phyloP scores from a whole-genome alignment of 2,888 invertebrate genomes.

The Tryphoninae sp. region DNA sequence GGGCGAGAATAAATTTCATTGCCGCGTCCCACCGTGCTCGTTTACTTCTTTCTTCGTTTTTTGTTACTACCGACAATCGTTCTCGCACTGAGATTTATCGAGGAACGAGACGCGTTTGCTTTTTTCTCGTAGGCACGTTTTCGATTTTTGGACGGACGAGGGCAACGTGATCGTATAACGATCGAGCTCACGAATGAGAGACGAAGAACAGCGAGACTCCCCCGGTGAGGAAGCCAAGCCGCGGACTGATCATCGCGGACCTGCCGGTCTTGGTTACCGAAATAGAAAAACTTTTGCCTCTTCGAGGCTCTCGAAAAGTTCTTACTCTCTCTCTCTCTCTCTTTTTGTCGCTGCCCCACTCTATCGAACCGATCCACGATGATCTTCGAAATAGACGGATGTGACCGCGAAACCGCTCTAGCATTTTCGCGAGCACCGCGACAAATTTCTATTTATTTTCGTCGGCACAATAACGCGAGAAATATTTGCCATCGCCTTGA shows the following conservation, averaged over 20 bases:
- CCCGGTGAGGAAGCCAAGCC: slow-evolving; percentile 74
- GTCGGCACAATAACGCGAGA: slow-evolving; percentile 22
- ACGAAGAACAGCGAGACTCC: slow-evolving; percentile 58
- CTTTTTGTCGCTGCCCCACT: slow-evolving; percentile 36
- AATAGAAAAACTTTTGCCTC: slow-evolving; percentile 75
- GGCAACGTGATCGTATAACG: neutral
- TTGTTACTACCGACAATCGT: neutral
- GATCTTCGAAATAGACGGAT: slow-evolving; percentile 53
- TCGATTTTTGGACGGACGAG: slow-evolving; percentile 13
- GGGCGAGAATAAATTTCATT: slow-evolving; percentile 7
- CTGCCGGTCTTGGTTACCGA: slow-evolving; percentile 73
- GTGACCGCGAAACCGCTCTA: slow-evolving; percentile 44
- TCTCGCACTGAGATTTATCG: neutral
- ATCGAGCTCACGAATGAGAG: slow-evolving; percentile 29
- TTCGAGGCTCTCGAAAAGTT: slow-evolving; percentile 63
- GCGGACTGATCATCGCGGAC: slow-evolving; percentile 78
- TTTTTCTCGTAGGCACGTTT: slow-evolving; percentile 2
- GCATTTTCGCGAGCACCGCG: slow-evolving; percentile 58
- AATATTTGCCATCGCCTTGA: neutral
- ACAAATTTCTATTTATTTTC: slow-evolving; percentile 56
- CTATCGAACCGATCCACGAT: slow-evolving; percentile 21
- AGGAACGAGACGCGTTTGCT: slow-evolving; percentile 1
- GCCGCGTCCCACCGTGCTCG: neutral
- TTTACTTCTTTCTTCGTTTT: neutral
- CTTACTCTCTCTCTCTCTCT: slow-evolving; percentile 54